A percentile compares a stretch with the other conserved stretches of the same genome.
Conservation (phyloP, 2,113 vertebrate genomes). For the Zootoca vivipara region DNA sequence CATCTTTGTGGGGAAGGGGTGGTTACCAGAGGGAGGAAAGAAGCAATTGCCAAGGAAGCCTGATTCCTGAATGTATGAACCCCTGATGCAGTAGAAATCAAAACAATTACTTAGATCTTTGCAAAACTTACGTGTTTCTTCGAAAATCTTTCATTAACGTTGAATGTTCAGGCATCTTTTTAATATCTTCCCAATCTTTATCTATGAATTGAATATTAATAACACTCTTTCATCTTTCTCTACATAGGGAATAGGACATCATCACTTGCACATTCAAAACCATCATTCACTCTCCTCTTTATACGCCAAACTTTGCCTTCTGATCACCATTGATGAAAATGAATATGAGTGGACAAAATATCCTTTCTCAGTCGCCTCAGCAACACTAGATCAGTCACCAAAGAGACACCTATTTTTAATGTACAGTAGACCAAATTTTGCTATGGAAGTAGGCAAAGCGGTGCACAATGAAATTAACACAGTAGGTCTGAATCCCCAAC, state of each 20-base stretch:
- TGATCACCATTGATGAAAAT: background rate
- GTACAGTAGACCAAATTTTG: background rate
- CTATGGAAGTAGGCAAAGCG: background rate
- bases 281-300: background rate
- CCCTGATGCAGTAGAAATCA: background rate
- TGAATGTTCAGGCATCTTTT: conserved; percentile 99
- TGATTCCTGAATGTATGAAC: background rate
- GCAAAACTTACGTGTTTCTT: conserved; percentile 92
- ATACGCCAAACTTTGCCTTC: background rate
- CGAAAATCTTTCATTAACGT: conserved; percentile 99
- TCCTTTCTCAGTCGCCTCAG: background rate
- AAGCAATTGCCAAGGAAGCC: background rate
- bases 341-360: background rate
- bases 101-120: conserved; percentile 12
- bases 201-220: conserved; percentile 79
- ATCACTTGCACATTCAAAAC: conserved; percentile 8
- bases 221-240: conserved; percentile 17
- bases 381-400: background rate
- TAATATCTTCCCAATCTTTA: conserved; percentile 99
- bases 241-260: background rate
- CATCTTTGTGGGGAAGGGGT: background rate
- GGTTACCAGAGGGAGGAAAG: background rate
- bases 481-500: background rate
- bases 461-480: background rate
- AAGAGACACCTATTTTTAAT: background rate